Base-by-base conservation (phyloP, 2,888 invertebrate genomes). In the Drosophila pseudotalamancana region DNA sequence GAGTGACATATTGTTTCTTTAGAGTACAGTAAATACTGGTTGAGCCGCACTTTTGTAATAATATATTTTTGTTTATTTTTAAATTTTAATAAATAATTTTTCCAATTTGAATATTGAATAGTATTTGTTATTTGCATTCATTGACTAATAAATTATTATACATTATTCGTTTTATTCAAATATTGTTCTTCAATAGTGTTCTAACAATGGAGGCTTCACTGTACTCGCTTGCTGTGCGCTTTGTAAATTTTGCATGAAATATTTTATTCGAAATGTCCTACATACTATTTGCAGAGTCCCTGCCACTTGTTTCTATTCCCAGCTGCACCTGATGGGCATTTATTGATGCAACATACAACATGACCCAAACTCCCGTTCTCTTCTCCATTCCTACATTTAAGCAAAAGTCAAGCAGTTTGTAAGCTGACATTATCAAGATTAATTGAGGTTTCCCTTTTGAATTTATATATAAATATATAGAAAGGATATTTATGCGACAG, bases 1-100 rank as follows among this genome's bases (percentile, higher is more conserved):
- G 23, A 2, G 18, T n/a, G 84, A 88, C 84, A 88, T 88, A 88
- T 88, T 85, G 85, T 84, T 88, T 88, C 78, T 84, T 87, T 87
- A 68, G 74, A 77, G 77, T 42, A n/a, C n/a, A n/a, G n/a, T n/a
- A n/a, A n/a, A n/a, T n/a, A n/a, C n/a, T n/a, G n/a, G n/a, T n/a
- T n/a, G n/a, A n/a, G n/a, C n/a, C n/a, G n/a, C n/a, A n/a, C n/a
- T n/a, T n/a, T n/a, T n/a, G n/a, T n/a, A n/a, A n/a, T n/a, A n/a
- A n/a, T n/a, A n/a, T n/a, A n/a, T n/a, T n/a, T n/a, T n/a, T n/a
- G n/a, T n/a, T n/a, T n/a, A n/a, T n/a, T n/a, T n/a, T n/a, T n/a
- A n/a, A n/a, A n/a, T n/a, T n/a, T n/a, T n/a, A n/a, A n/a, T n/a
- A n/a, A n/a, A n/a, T n/a, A n/a, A n/a, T n/a, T n/a, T n/a, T n/a